Base-by-base conservation (phyloP, 37 sponge, comb jelly and placozoan species). In the Cladorhizidae sp. region DNA sequence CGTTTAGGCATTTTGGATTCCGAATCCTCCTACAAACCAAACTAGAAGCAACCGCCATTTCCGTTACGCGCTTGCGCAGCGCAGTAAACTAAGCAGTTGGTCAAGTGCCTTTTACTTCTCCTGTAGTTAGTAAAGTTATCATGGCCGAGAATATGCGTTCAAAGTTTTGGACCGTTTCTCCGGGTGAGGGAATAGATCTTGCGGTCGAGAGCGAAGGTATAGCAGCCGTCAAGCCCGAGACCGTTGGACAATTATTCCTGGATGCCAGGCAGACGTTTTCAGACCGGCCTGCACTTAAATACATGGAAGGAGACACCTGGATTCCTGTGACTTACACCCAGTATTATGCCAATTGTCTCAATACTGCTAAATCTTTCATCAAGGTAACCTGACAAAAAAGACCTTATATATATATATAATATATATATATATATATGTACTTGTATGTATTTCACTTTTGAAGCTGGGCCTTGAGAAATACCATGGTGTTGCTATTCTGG, bases 381-480 rank as follows among this genome's bases (percentile, higher is more conserved):
- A 90, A 89, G 89, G 95, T 94, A 43, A 28, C 49, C n/a, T n/a
- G n/a, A n/a, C n/a, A n/a, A 54, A 54, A 20, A 17, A 54, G 55
- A 12, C 12, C 17, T 17, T 54, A 17, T 54, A 54, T 54, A 17
- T 54, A 54, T 17, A 54, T 54, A 17, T 54, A 54, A 20, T 12
- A 20, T 20, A 17, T 54, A 54, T 54, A 54, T 12, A 17, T 54
- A 54, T 20, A 12, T 54, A 20, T 20, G 55, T 17, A 54, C 12
- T 17, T 54, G 55, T 17, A 54, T 54, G 18, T 59, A 17, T 26
- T 59, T 28, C 32, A 31, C 17, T 65, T 65, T 2, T 52, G 56
- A 58, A 96, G 94, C 75, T 89, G 45, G 97, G 91, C 9, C 70
- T 96, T 22, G 85, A 90, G 71, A 79, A 58, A 25, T 88, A 64